Evolutionary conservation across 1,140 invertebrate species (phyloP), one percentile per base, ranked within the genome.

Genomic region (Xylocopa sonorina): DNA sequence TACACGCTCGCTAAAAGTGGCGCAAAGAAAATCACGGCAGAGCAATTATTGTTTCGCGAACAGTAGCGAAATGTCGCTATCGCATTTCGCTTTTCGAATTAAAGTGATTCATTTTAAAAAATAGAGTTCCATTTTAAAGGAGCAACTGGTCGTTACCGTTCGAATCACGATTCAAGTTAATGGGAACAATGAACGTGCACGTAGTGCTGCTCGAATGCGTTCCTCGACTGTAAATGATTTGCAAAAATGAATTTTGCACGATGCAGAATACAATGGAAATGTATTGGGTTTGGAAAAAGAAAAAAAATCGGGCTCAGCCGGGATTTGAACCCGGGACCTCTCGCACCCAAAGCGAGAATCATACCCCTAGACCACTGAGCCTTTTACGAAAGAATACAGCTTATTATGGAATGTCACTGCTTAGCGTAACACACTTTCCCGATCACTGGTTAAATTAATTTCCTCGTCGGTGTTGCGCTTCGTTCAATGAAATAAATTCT

Each of bases 311-410:
- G 95, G 95, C 95, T 95, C 95, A 94, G 94, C 95, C 95, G 95
- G 96, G 96, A 96, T 96, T 97, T 96, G 96, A 96, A 96, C 96
- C 96, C 96, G 96, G 96, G 96, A 96, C 96, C 96, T 96, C 96
- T 96, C 95, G 96, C 96, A 96, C 96, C 96, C 96, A 95, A 97
- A 97, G 96, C 96, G 95, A 96, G 95, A 96, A 97, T 97, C 96
- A 96, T 97, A 96, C 96, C 95, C 95, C 96, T 96, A 96, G 96
- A 97, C 96, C 96, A 97, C 95, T 96, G 95, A 96, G 95, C 96
- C 96, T 32, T 27, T 74, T 18, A 75, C 81, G 18, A 4, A 14
- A 41, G 18, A 0, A 0, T 12, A 0, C 4, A 0, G 4, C 7
- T 82, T 60, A 77, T 16, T 66, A 27, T 2, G 0, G 12, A 14